Conservation (phyloP, 2,113 vertebrate species). For the Lepisosteus oculatus region DNA sequence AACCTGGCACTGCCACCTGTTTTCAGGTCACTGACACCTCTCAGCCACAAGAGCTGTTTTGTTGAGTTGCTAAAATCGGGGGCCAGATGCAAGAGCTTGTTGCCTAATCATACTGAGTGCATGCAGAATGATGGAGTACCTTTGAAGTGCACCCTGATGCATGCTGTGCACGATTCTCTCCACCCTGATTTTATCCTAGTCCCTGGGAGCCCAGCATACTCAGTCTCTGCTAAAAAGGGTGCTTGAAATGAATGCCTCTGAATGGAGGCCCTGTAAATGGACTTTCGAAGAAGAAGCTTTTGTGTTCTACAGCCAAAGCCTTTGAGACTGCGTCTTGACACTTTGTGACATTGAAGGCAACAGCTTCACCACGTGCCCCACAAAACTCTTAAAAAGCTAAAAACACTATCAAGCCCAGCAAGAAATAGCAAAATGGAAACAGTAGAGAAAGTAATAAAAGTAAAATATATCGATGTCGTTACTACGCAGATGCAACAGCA, state of each 20-base stretch:
- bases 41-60: background rate
- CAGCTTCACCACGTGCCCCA: no score
- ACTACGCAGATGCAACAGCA: no score
- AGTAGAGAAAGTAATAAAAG: no score
- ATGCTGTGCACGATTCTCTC: background rate
- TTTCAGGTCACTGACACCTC: conserved; percentile 50
- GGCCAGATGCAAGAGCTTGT: background rate
- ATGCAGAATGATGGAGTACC: conserved; percentile 17
- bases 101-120: background rate
- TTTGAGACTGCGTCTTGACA: background rate
- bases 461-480: no score
- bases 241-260: background rate
- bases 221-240: background rate
- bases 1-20: conserved; percentile 71
- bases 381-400: no score
- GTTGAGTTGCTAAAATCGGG: background rate
- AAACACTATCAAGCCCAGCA: no score
- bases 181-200: background rate
- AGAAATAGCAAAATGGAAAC: no score
- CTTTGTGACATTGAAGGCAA: no score
- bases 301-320: no score
- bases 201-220: background rate
- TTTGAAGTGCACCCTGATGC: background rate
- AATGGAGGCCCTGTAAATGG: background rate
- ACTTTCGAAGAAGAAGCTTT: background rate